Evolutionary conservation across 2,113 vertebrate species (phyloP).

Genomic region (rat (Rattus norvegicus)): DNA sequence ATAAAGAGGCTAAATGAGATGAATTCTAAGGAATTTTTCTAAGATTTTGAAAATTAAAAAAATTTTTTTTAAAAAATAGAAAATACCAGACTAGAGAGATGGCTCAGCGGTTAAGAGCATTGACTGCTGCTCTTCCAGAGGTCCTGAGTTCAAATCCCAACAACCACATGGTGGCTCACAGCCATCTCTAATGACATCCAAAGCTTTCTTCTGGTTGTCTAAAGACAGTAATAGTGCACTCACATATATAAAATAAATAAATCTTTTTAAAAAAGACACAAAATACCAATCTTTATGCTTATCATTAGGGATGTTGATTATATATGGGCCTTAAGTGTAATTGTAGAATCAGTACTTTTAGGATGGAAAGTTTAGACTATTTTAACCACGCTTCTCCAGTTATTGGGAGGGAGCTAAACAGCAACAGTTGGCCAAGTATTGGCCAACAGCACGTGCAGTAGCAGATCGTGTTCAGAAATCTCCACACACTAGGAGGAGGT

Average conservation of each 20-base stretch:
- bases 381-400: slow-evolving; percentile 74
- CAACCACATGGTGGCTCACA: no score
- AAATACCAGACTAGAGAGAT: no score
- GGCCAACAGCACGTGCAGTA: slow-evolving; percentile 69
- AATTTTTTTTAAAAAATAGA: neutral
- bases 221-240: no score
- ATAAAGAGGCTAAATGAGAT: slow-evolving; percentile 5
- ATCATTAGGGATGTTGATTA: slow-evolving; percentile 31
- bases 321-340: slow-evolving; percentile 24
- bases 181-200: no score
- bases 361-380: slow-evolving; percentile 69
- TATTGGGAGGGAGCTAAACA: slow-evolving; percentile 63
- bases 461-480: slow-evolving; percentile 79
- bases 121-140: no score
- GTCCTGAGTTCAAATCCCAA: no score
- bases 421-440: slow-evolving; percentile 60
- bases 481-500: slow-evolving; percentile 72
- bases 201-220: no score
- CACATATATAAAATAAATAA: no score
- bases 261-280: neutral
- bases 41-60: slow-evolving; percentile 21
- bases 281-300: slow-evolving; percentile 22
- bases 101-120: no score
- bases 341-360: slow-evolving; percentile 56
- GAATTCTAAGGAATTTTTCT: slow-evolving; percentile 26